These are phyloP conservation scores for Hirtodrosophila cameraria DNA, from an alignment of 2,888 invertebrate genomes.

Conservation along the genomic window DNA sequence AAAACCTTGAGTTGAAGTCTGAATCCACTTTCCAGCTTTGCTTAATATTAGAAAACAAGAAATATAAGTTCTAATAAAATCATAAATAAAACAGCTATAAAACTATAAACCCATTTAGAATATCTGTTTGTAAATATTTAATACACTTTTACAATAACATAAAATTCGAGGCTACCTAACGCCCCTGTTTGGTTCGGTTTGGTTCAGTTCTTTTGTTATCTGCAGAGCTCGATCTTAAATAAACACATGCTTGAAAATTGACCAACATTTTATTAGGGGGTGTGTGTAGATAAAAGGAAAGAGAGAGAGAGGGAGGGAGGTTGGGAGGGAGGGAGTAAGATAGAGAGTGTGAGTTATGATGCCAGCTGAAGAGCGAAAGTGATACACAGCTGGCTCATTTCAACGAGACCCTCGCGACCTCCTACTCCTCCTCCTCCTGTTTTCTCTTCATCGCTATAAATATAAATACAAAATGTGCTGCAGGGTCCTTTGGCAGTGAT, in stretches of 20 bases:
- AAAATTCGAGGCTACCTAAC: slow-evolving; percentile 15
- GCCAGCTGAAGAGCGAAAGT: slow-evolving; percentile 60
- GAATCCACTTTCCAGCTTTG: too few relatives aligned
- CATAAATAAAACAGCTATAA: too few relatives aligned
- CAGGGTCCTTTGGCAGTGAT: slow-evolving; percentile 27
- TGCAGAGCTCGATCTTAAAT: slow-evolving; percentile 27
- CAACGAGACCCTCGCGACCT: too few relatives aligned
- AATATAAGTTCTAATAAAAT: too few relatives aligned
- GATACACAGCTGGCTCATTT: too few relatives aligned
- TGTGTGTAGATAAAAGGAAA: slow-evolving; percentile 15
- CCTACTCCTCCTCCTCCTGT: too few relatives aligned
- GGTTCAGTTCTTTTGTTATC: slow-evolving; percentile 41
- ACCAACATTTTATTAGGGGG: slow-evolving; percentile 51
- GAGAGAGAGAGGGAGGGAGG: neutral
- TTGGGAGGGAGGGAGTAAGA: slow-evolving; percentile 6
- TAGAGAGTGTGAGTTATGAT: slow-evolving; percentile 9
- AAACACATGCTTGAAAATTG: slow-evolving; percentile 39
- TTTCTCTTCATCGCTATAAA: slow-evolving; percentile 53
- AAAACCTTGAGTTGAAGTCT: too few relatives aligned
- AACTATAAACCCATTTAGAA: too few relatives aligned
- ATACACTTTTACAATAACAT: neutral
- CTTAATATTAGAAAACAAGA: too few relatives aligned
- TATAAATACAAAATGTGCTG: slow-evolving; percentile 59
- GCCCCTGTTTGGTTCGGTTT: slow-evolving; percentile 28
- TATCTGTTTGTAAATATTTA: too few relatives aligned